Base-by-base conservation (phyloP, 2,888 invertebrate species). In the Ormyrus thymus region DNA sequence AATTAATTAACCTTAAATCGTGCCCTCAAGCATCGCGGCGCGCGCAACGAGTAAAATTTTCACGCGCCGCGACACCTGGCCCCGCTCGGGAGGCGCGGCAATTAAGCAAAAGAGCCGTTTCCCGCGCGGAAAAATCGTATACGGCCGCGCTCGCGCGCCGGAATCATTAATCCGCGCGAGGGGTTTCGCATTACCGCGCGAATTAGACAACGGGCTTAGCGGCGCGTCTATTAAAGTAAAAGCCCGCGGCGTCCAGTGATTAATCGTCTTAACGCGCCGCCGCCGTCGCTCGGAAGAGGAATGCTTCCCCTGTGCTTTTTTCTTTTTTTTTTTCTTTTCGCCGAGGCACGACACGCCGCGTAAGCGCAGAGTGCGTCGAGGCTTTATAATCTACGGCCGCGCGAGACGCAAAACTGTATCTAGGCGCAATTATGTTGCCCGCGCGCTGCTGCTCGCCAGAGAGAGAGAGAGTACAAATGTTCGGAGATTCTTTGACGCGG, bases 211-310 rank as follows among this genome's bases (percentile, higher is more conserved):
- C 73, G 70, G 29, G 29, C 29, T 29, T 29, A 29, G 29, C 55
- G 51, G 9, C 48, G 53, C 68, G 79, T 64, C 78, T 73, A 78
- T 68, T 68, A 68, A 68, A 73, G 73, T 73, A 78, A 73, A 78
- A 78, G 73, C 71, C 8, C n/a, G 15, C 45, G n/a, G 29, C 59
- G 61, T 61, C 59, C 70, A 62, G 79, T 79, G 79, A 79, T 75
- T 74, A 75, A 79, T 79, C 74, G 29, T 29, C 29, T 29, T 29
- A 29, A 29, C 29, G 29, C 29, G 29, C 29, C 29, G 64, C 15
- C 15, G 59, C 59, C 11, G 66, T 48, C 50, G 29, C 73, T 56
- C 43, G 66, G 68, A 73, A 74, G 78, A 73, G 70, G 74, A 74
- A 53, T 56, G 53, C 72, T 78, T 78, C 53, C 72, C 69, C 29